Base-by-base conservation (phyloP, 2,113 vertebrate genomes). In the Circaetus cinerascens region DNA sequence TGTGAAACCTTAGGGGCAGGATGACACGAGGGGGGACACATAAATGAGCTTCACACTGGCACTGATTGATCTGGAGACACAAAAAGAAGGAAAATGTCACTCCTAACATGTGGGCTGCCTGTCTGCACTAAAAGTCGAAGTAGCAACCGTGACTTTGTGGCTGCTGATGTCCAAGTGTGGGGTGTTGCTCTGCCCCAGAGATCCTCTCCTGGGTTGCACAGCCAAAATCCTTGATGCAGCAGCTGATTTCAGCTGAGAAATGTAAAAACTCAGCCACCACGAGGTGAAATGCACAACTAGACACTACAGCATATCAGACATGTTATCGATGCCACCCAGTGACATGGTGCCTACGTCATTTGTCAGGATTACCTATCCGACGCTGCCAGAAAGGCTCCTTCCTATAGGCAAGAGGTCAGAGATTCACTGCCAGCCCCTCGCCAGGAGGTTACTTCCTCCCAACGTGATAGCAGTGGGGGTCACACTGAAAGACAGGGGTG, bases 101-200 rank as follows among this genome's bases (percentile, higher is more conserved):
- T 16, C 4, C 7, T 59, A 38, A 15, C 1, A 9, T 0, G 0
- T 7, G 11, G 23, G 46, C 41, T 51, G 48, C 50, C 57, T 22
- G 23, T 9, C 34, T 41, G 43, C 8, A 5, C 26, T 41, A 14
- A 68, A 45, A 73, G 16, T 55, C n/a, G 3, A 53, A 80, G 51
- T 6, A 48, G 32, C 26, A 25, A 8, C 32, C 0, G 5, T 1
- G 13, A 19, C 4, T 43, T 41, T 43, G 29, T 21, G 55, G 20
- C 32, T 45, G 43, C 64, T 9, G 8, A n/a, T n/a, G 32, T 30
- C 53, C 53, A 38, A 46, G n/a, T 0, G 11, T 29, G 26, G 16
- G 11, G 14, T 18, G 51, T 12, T 34, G 9, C 12, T 50, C n/a
- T 62, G 76, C 29, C 51, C 64, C 9, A 7, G 45, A 45, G 68